Evolutionary conservation across 2,797 vertebrate species (phyloP).

Genomic region (Microctenopoma lineatum): DNA sequence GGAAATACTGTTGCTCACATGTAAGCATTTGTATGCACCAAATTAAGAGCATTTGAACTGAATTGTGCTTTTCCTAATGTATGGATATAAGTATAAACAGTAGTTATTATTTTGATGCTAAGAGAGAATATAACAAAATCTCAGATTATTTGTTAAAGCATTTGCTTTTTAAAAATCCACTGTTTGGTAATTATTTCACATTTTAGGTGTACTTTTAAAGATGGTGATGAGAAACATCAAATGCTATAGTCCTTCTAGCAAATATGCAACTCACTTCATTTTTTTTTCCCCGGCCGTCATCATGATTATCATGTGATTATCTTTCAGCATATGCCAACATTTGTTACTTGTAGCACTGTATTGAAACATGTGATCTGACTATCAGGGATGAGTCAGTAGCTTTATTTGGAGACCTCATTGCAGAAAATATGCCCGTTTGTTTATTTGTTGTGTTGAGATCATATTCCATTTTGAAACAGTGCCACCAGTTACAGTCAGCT

Average conservation of each 20-base stretch:
- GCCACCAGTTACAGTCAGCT: conserved; percentile 7
- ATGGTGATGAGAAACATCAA: not conserved
- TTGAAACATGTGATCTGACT: conserved; percentile 13
- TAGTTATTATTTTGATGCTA: conserved; percentile 30
- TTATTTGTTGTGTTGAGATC: conserved; percentile 5
- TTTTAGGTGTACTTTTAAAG: conserved; percentile 20
- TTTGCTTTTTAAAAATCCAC: conserved; percentile 10
- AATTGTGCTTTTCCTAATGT: conserved; percentile 15
- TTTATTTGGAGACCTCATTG: conserved; percentile 7
- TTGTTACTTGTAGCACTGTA: not conserved
- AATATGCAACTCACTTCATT: conserved; percentile 20
- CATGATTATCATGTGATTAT: too few species aligned
- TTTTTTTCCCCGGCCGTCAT: conserved; percentile 4
- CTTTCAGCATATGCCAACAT: conserved; percentile 23
- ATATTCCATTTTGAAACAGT: conserved; percentile 5
- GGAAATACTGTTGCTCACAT: conserved; percentile 42
- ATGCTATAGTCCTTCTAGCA: conserved; percentile 23
- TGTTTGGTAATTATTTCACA: conserved; percentile 4
- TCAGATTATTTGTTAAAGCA: not conserved
- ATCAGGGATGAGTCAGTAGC: conserved; percentile 19
- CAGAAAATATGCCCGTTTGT: not conserved
- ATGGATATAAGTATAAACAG: conserved; percentile 33
- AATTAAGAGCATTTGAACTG: conserved; percentile 44
- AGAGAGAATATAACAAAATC: not conserved
- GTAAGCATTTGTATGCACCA: conserved; percentile 30